These are phyloP conservation scores for Euphydryas editha DNA, from an alignment of 2,888 invertebrate genomes.

Conservation along the genomic window DNA sequence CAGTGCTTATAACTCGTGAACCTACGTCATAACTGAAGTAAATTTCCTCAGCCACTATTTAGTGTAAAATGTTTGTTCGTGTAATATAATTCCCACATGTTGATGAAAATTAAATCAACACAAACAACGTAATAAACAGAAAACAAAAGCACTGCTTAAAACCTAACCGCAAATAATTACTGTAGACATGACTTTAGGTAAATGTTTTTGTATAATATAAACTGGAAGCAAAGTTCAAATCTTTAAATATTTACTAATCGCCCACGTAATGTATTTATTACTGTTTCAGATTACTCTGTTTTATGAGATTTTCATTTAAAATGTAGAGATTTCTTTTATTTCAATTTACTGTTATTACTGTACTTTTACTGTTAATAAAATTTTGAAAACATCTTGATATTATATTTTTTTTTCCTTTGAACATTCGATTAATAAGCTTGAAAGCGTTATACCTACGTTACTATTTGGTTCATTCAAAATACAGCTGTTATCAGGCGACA, in stretches of 20 bases:
- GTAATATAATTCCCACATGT: conserved; percentile 17
- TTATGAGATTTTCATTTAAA: background rate
- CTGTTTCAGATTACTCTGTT: background rate
- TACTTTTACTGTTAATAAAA: background rate
- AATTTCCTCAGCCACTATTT: conserved; percentile 11
- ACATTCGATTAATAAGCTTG: too few relatives aligned
- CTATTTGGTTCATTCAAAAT: too few relatives aligned
- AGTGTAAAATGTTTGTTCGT: conserved; percentile 10
- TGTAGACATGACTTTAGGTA: background rate
- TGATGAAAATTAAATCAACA: conserved; percentile 29
- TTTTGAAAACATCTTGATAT: too few relatives aligned
- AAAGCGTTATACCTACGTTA: too few relatives aligned
- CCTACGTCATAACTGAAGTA: background rate
- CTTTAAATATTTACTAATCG: background rate
- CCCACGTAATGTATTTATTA: background rate
- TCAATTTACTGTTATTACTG: background rate
- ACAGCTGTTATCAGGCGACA: too few relatives aligned
- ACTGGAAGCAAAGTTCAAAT: background rate
- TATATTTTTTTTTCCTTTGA: too few relatives aligned
- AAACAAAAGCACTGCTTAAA: conserved; percentile 11
- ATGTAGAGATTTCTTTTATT: background rate
- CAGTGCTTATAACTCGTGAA: background rate
- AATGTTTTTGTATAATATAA: background rate
- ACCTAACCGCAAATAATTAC: conserved; percentile 6
- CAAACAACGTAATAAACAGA: conserved; percentile 17